Evolutionary conservation across 1,140 invertebrate species (phyloP).

Genomic region (Solenopsis fugax): DNA sequence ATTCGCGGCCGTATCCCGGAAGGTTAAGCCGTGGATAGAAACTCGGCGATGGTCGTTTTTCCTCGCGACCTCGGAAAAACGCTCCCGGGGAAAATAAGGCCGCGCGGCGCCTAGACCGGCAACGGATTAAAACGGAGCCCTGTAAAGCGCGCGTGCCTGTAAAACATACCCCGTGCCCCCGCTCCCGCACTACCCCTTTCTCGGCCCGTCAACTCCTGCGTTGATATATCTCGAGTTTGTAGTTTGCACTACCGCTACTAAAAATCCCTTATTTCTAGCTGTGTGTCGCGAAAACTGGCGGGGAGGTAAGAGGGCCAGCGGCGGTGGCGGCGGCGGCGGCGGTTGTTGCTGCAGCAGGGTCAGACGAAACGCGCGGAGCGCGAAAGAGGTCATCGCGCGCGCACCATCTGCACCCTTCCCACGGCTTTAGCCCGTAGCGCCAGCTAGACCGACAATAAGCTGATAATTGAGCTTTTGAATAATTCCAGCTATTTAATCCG

Average conservation of each 20-base stretch:
- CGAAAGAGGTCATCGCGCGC: constrained; percentile 59
- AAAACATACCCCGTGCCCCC: constrained; percentile 15
- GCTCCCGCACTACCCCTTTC: background rate
- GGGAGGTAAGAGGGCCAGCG: constrained; percentile 18
- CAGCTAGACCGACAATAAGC: constrained; percentile 83
- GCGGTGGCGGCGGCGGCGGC: background rate
- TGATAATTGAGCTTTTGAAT: constrained; percentile 85
- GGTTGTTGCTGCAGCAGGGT: background rate
- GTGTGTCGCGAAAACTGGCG: constrained; percentile 31
- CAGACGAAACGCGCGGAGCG: constrained; percentile 3
- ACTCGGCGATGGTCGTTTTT: constrained; percentile 46
- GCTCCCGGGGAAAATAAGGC: constrained; percentile 53
- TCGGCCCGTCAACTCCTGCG: background rate
- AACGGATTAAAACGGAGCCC: constrained; percentile 55
- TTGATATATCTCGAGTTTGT: constrained; percentile 76
- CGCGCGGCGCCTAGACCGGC: constrained; percentile 22
- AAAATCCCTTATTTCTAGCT: constrained; percentile 74
- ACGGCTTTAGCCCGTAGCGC: constrained; percentile 77
- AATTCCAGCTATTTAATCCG: constrained; percentile 82
- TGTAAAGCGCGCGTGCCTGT: constrained; percentile 55
- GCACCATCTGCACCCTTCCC: constrained; percentile 75
- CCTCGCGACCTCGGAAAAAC: constrained; percentile 28
- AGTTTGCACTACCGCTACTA: constrained; percentile 64
- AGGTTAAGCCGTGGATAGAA: constrained; percentile 47
- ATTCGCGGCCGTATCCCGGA: constrained; percentile 3